These are phyloP conservation scores for Ranitomeya imitator DNA, from an alignment of 2,113 vertebrate species.

Conservation along the genomic window DNA sequence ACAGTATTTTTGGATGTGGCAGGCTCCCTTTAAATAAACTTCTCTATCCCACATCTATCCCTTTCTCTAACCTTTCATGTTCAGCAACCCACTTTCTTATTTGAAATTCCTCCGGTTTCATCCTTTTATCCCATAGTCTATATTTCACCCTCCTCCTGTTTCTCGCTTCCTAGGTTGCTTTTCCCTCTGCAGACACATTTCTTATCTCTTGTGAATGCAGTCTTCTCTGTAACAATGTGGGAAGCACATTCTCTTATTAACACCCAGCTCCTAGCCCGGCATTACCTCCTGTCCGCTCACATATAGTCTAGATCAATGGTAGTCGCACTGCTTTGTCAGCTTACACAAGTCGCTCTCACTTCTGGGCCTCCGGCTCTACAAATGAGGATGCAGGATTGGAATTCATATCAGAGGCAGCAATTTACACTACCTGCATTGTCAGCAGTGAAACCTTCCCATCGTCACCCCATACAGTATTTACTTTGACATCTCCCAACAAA, in stretches of 20 bases:
- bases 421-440: not conserved
- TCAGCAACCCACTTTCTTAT: not conserved
- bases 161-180: not conserved
- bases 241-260: slow-evolving; percentile 19
- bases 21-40: not conserved
- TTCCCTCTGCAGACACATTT: not conserved
- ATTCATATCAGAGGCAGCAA: not conserved
- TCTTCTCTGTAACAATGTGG: not conserved
- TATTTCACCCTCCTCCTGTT: not conserved
- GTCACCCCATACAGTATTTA: not conserved
- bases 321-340: slow-evolving; percentile 18
- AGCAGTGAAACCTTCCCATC: not conserved
- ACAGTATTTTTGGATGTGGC: too few species aligned
- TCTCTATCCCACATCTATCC: not conserved
- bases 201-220: slow-evolving; percentile 10
- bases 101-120: not conserved
- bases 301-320: slow-evolving; percentile 17
- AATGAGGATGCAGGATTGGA: slow-evolving; percentile 11
- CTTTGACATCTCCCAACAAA: slow-evolving; percentile 1
- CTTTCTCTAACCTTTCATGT: not conserved
- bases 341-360: not conserved
- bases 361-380: slow-evolving; percentile 15
- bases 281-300: slow-evolving; percentile 18
- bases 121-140: not conserved
- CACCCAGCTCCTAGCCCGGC: not conserved